These are phyloP conservation scores for Drosophila peninsularis DNA, from an alignment of 2,888 invertebrate species.

Conservation along the genomic window DNA sequence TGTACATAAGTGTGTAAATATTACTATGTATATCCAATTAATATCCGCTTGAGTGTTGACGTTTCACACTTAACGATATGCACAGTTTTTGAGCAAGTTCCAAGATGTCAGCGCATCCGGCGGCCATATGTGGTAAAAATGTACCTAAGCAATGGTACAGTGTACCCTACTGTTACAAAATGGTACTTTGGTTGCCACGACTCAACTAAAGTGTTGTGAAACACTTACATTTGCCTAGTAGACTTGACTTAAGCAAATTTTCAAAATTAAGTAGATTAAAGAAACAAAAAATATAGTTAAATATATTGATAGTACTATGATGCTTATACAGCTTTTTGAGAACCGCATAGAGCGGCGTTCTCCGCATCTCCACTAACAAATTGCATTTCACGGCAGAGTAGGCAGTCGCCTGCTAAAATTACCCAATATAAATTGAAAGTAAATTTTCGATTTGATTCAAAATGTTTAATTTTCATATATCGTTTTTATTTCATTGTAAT, in stretches of 20 bases:
- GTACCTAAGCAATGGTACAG: background rate
- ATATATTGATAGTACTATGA: too few relatives aligned
- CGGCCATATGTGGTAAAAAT: background rate
- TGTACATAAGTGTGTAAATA: too few relatives aligned
- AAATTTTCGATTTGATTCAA: constrained; percentile 21
- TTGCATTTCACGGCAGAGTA: too few relatives aligned
- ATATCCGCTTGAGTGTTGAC: background rate
- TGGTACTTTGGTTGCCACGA: background rate
- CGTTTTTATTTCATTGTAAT: constrained; percentile 73
- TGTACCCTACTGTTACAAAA: background rate
- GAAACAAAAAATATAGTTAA: too few relatives aligned
- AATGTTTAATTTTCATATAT: constrained; percentile 62
- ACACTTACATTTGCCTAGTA: too few relatives aligned
- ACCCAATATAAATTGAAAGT: background rate
- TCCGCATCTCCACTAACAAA: background rate
- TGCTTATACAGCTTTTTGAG: too few relatives aligned
- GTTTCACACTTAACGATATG: background rate
- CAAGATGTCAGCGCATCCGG: background rate
- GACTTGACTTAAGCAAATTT: too few relatives aligned
- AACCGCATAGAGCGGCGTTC: too few relatives aligned
- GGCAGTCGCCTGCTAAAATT: background rate
- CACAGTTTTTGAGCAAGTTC: background rate
- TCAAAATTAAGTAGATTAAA: too few relatives aligned
- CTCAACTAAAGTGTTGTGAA: background rate
- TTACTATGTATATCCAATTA: too few relatives aligned